These are phyloP conservation scores for Paraescarpia echinospica DNA, from an alignment of 1,140 invertebrate genomes.

Conservation along the genomic window DNA sequence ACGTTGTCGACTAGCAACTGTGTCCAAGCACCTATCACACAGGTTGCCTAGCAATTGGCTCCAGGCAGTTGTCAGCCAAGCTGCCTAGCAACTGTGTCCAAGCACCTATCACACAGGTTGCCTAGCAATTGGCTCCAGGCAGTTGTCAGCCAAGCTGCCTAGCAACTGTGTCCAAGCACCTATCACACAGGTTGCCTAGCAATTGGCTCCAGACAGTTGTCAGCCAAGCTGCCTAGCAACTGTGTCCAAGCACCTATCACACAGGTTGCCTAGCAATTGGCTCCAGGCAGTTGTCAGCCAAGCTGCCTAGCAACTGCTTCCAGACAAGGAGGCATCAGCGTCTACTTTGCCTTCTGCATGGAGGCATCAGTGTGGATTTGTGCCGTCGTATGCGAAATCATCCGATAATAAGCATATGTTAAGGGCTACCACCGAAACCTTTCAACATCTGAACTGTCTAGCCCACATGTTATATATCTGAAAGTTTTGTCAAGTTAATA, in stretches of 20 bases:
- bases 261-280: too few species aligned
- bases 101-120: not conserved
- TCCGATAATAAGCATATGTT: not conserved
- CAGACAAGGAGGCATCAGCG: too few species aligned
- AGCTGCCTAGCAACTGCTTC: not conserved
- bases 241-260: too few species aligned
- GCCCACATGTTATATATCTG: too few species aligned
- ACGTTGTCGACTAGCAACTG: conserved; percentile 22
- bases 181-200: not conserved
- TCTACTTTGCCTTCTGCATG: too few species aligned
- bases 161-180: not conserved
- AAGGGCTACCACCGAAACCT: not conserved
- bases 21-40: not conserved
- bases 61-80: not conserved
- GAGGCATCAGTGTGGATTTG: not conserved
- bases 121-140: not conserved
- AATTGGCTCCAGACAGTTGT: not conserved
- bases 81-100: not conserved
- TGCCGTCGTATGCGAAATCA: not conserved
- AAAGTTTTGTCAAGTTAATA: too few species aligned
- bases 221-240: too few species aligned
- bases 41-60: not conserved
- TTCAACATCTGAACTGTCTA: not conserved
- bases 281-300: too few species aligned
- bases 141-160: not conserved